These are phyloP conservation scores for Puntigrus tetrazona DNA, from an alignment of 2,113 vertebrate species.

Conservation along the genomic window DNA sequence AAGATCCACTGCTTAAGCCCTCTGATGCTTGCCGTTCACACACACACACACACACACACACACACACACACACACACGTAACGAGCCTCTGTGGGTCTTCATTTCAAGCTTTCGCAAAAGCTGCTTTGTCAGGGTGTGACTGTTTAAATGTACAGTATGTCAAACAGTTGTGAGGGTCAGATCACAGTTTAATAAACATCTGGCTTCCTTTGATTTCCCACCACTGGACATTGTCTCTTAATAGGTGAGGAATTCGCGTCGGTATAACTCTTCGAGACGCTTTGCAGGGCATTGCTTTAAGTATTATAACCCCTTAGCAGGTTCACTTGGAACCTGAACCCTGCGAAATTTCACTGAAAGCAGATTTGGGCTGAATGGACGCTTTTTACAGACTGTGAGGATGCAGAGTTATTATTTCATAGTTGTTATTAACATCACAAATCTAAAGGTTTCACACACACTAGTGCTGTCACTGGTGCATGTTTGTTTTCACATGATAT, in stretches of 20 bases:
- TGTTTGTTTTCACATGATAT: too few relatives aligned
- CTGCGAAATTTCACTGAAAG: too few relatives aligned
- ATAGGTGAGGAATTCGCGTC: conserved; percentile 11
- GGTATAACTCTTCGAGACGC: not conserved
- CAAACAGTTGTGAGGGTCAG: not conserved
- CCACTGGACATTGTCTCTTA: not conserved
- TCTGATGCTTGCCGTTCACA: conserved; percentile 7
- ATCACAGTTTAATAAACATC: not conserved
- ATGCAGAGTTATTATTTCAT: too few relatives aligned
- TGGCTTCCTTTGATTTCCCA: not conserved
- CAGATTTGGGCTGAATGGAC: too few relatives aligned
- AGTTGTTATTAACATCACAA: too few relatives aligned
- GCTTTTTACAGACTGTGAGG: too few relatives aligned
- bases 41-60: not conserved
- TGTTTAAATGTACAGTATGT: conserved; percentile 32
- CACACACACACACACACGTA: not conserved
- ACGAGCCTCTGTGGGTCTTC: conserved; percentile 37
- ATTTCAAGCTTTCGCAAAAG: conserved; percentile 47
- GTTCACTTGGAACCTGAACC: too few relatives aligned
- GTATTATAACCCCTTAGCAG: too few relatives aligned
- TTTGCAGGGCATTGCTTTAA: not conserved
- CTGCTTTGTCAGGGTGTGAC: conserved; percentile 39
- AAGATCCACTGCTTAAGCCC: conserved; percentile 51
- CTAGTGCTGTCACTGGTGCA: too few relatives aligned
- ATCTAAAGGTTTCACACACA: too few relatives aligned